These are phyloP conservation scores for Formica selysi DNA, from an alignment of 1,140 invertebrate species.

Conservation along the genomic window DNA sequence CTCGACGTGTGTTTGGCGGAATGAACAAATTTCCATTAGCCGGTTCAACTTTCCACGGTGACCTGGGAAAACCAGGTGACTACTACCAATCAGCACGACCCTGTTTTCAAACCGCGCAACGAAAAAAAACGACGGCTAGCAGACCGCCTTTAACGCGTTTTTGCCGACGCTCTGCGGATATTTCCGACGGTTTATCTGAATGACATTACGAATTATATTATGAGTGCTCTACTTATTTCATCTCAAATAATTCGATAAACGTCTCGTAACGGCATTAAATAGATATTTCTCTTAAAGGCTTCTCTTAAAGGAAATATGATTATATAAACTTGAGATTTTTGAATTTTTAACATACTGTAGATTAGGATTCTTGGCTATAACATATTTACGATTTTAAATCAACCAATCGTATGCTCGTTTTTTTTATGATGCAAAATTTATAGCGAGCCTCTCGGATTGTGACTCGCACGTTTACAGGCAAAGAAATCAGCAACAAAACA, in stretches of 20 bases:
- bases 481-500: slow-evolving; percentile 58
- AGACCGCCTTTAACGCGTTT: slow-evolving; percentile 42
- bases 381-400: neutral
- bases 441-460: neutral
- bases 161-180: slow-evolving; percentile 22
- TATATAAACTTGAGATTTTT: neutral
- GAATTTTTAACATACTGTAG: neutral
- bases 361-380: neutral
- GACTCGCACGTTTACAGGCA: slow-evolving; percentile 1
- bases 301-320: neutral
- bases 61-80: slow-evolving; percentile 60
- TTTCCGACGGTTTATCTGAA: slow-evolving; percentile 51
- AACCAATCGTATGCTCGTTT: neutral
- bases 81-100: slow-evolving; percentile 70
- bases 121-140: slow-evolving; percentile 33
- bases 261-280: slow-evolving; percentile 5
- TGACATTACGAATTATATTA: slow-evolving; percentile 55
- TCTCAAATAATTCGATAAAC: slow-evolving; percentile 10
- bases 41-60: slow-evolving; percentile 67
- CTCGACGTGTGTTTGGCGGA: slow-evolving; percentile 66
- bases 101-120: slow-evolving; percentile 68
- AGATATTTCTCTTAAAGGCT: slow-evolving; percentile 2
- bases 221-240: neutral
- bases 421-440: neutral
- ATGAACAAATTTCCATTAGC: slow-evolving; percentile 73